Evolutionary conservation across 2,888 invertebrate species (phyloP).

Genomic region (Sinotaia quadrata): DNA sequence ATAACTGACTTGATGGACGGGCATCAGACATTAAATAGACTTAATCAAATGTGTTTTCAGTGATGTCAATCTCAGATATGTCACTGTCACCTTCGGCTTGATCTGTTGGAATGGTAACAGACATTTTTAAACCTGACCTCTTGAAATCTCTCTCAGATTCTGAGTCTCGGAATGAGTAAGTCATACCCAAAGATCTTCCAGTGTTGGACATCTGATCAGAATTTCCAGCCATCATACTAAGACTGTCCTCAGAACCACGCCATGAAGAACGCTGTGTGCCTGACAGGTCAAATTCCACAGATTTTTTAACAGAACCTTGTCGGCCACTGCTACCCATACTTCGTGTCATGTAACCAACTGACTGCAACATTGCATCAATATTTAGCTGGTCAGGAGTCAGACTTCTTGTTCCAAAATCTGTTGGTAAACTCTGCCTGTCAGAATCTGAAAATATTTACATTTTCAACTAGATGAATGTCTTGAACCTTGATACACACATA

Average conservation of each 20-base stretch:
- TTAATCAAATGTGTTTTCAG: conserved; percentile 24
- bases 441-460: conserved; percentile 17
- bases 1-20: too few species aligned
- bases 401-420: conserved; percentile 43
- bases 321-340: conserved; percentile 18
- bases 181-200: conserved; percentile 49
- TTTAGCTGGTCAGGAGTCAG: conserved; percentile 67
- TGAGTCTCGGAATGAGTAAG: conserved; percentile 52
- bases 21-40: background rate
- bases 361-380: conserved; percentile 60
- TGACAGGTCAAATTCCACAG: conserved; percentile 39
- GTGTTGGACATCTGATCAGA: conserved; percentile 38
- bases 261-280: conserved; percentile 26
- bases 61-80: conserved; percentile 54
- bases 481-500: too few species aligned
- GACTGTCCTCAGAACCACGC: conserved; percentile 11
- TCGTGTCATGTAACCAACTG: conserved; percentile 36
- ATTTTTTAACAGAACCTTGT: conserved; percentile 31
- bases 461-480: too few species aligned
- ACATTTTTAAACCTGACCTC: conserved; percentile 47
- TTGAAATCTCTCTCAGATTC: conserved; percentile 35
- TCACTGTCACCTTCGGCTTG: conserved; percentile 51
- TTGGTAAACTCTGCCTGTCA: conserved; percentile 1
- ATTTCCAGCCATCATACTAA: conserved; percentile 5
- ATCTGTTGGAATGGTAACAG: conserved; percentile 60